phyloP scores from a whole-genome alignment of 1,140 invertebrate species.

The Macrocentrus cingulum region DNA sequence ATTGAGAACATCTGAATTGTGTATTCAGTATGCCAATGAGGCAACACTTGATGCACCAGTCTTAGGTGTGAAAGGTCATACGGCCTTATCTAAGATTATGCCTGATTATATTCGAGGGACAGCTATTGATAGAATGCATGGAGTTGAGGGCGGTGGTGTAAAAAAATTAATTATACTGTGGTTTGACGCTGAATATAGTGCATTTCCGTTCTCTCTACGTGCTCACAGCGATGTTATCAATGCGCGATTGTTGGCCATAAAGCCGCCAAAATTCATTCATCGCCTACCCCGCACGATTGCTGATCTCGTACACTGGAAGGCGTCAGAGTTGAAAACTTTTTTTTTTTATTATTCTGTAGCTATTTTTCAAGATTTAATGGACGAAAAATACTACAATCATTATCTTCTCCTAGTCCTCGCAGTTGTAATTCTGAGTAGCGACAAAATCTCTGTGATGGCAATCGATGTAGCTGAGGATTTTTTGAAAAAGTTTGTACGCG shows the following conservation, averaged over 20 bases:
- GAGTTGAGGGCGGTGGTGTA: constrained; percentile 16
- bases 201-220: background rate
- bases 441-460: background rate
- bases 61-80: constrained; percentile 10
- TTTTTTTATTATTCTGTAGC: background rate
- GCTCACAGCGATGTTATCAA: background rate
- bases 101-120: constrained; percentile 3
- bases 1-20: background rate
- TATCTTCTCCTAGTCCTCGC: constrained; percentile 6
- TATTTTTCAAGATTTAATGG: background rate
- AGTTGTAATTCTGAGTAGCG: constrained; percentile 25
- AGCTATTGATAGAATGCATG: constrained; percentile 14
- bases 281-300: background rate
- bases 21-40: background rate
- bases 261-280: constrained; percentile 12
- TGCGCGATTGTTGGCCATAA: background rate
- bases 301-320: constrained; percentile 9
- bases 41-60: background rate
- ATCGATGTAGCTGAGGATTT: background rate
- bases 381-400: constrained; percentile 16
- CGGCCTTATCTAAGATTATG: background rate
- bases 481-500: constrained; percentile 8
- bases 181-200: background rate
- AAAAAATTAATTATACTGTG: constrained; percentile 5
- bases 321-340: background rate